These are phyloP conservation scores for Cacatua alba DNA, from an alignment of 2,113 vertebrate genomes.

Conservation along the genomic window DNA sequence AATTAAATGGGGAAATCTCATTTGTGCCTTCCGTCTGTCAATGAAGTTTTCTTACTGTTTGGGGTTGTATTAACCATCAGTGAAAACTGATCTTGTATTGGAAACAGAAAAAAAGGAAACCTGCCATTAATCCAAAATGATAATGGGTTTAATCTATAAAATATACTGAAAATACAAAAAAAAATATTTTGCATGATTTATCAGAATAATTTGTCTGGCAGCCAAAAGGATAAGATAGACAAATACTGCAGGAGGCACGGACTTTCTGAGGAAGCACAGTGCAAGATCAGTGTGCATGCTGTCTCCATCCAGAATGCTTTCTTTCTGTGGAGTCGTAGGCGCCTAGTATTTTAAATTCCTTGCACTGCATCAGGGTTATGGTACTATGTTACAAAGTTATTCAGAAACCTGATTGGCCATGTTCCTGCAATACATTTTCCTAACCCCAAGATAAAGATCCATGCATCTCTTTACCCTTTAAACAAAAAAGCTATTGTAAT, in stretches of 20 bases:
- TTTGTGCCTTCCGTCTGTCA: neutral
- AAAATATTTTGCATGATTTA: conserved; percentile 17
- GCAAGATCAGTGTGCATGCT: neutral
- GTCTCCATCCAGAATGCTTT: conserved; percentile 28
- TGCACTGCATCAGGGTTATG: conserved; percentile 64
- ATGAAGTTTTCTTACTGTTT: neutral
- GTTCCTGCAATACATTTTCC: conserved; percentile 82
- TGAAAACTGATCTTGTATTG: neutral
- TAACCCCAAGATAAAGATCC: conserved; percentile 86
- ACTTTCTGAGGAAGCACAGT: conserved; percentile 43
- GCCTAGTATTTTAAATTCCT: conserved; percentile 68
- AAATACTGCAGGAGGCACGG: neutral
- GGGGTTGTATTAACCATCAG: neutral
- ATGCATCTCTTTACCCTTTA: conserved; percentile 82
- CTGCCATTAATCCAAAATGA: neutral
- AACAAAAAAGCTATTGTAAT: conserved; percentile 84
- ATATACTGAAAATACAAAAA: conserved; percentile 32
- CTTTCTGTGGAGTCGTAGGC: neutral
- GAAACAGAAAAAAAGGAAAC: conserved; percentile 31
- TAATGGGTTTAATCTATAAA: conserved; percentile 40
- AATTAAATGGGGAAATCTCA: conserved; percentile 13
- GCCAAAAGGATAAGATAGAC: conserved; percentile 52
- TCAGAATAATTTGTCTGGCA: conserved; percentile 49
- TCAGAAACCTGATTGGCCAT: conserved; percentile 80
- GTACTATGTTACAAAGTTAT: conserved; percentile 79